A percentile compares a stretch with the other conserved stretches of the same genome.
These are phyloP conservation scores for Candoia aspera DNA, from an alignment of 2,113 vertebrate species.

Conservation along the genomic window DNA sequence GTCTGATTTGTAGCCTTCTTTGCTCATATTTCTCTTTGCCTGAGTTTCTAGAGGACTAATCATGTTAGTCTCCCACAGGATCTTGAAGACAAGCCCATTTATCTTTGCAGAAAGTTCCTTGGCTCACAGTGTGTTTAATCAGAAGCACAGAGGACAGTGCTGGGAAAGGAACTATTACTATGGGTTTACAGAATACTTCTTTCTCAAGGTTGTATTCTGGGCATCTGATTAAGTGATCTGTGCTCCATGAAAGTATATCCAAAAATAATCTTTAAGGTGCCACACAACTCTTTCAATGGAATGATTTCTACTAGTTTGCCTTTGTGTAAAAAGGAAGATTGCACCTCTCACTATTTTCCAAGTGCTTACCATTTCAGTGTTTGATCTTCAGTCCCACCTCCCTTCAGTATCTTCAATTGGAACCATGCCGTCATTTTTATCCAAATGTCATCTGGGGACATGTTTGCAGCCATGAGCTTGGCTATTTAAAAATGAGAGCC, in stretches of 20 bases:
- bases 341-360: background rate
- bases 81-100: background rate
- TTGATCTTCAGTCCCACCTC: background rate
- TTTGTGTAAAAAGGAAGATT: background rate
- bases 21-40: background rate
- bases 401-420: background rate
- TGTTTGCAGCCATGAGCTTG: background rate
- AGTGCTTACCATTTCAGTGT: background rate
- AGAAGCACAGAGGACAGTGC: background rate
- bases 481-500: constrained; percentile 10
- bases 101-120: background rate
- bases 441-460: background rate
- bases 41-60: background rate
- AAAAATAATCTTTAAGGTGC: background rate
- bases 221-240: background rate
- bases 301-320: background rate
- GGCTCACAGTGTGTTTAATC: background rate
- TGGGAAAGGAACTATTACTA: background rate
- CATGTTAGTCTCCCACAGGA: background rate
- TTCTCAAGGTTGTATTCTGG: background rate
- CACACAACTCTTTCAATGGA: background rate
- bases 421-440: background rate
- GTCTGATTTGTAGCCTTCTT: background rate
- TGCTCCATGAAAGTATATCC: background rate
- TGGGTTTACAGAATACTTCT: background rate